These are phyloP conservation scores for Oophaga sylvatica DNA, from an alignment of 2,797 vertebrate species.

Conservation along the genomic window DNA sequence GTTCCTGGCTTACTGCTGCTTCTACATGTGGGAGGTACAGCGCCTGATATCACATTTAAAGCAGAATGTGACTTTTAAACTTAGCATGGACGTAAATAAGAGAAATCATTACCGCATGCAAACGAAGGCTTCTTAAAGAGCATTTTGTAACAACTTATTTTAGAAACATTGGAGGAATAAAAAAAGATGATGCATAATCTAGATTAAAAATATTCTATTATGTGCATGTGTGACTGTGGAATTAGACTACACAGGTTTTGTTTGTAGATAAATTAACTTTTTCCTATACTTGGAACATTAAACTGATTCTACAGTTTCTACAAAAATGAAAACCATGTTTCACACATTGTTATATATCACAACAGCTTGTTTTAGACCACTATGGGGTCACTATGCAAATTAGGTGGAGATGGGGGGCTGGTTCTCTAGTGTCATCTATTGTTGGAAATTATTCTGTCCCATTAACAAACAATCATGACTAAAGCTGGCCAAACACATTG, in stretches of 20 bases:
- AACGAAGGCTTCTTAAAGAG: background rate
- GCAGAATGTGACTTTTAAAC: background rate
- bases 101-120: background rate
- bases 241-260: too few relatives aligned
- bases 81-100: background rate
- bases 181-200: too few relatives aligned
- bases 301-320: background rate
- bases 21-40: background rate
- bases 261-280: too few relatives aligned
- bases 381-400: background rate
- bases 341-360: background rate
- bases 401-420: too few relatives aligned
- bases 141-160: background rate
- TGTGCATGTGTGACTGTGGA: too few relatives aligned
- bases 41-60: background rate
- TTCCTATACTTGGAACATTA: too few relatives aligned
- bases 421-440: too few relatives aligned
- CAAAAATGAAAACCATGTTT: background rate
- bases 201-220: background rate
- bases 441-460: too few relatives aligned
- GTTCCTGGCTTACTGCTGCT: background rate
- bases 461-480: too few relatives aligned
- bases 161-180: too few relatives aligned
- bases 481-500: too few relatives aligned
- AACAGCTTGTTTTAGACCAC: background rate